Base-by-base conservation (phyloP, 2,797 vertebrate genomes). In the Myotis daubentonii region DNA sequence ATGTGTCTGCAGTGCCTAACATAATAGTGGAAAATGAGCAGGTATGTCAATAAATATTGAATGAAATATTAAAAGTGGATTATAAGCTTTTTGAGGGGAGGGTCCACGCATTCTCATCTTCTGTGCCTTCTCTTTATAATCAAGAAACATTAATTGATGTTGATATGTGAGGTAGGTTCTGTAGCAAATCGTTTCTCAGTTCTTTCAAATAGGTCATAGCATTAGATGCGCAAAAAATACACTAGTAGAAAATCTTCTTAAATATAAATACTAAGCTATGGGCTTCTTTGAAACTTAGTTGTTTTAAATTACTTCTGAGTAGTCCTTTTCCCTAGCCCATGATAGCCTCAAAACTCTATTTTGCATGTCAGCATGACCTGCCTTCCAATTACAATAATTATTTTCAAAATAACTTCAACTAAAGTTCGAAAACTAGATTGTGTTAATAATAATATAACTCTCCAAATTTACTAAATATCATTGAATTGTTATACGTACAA, bases 221-320 rank as follows among this genome's bases (percentile, higher is more conserved):
- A 83, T 87, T 81, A 80, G 81, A 80, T 88, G 30, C 88, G 12
- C 57, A 97, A 94, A 97, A 94, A 96, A 47, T 47, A 11, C 47
- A 47, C 47, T 47, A 13, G 47, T 93, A 89, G 92, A 97, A 97
- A 93, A 75, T 23, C 79, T 97, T 96, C 94, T 5, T 60, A 93
- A 97, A 97, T 97, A 96, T 60, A 98, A 96, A 97, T 93, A 94
- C 25, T 95, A 97, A 94, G 72, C 60, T 95, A 33, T 89, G 65
- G 36, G 36, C 33, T 76, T 91, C n/a, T 33, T 68, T 68, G 17
- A 36, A 68, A 68, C n/a, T 33, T 68, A 68, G n/a, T 68, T 68
- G 17, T 33, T 33, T 33, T 68, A 87, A 94, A 8, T 82, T 70
- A 95, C 65, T 94, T 94, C 51, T 91, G 90, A 66, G 87, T 87